Percentiles rank a stretch among this genome's conserved stretches.
These are phyloP conservation scores for Tupiocoris notatus DNA, from an alignment of 2,888 invertebrate species.

Conservation along the genomic window DNA sequence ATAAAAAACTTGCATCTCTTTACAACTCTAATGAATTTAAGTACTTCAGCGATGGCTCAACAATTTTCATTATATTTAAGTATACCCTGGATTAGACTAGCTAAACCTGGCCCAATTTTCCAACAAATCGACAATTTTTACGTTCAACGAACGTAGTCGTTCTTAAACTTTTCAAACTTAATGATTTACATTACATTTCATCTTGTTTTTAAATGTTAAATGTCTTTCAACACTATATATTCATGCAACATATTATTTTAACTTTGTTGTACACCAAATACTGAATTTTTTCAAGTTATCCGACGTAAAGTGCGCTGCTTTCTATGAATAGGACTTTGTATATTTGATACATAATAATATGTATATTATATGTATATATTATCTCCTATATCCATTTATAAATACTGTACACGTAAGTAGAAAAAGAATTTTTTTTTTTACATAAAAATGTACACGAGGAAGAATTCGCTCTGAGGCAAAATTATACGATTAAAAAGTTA, in stretches of 20 bases:
- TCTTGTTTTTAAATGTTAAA: constrained; percentile 28
- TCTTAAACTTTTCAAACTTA: constrained; percentile 47
- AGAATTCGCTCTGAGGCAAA: constrained; percentile 44
- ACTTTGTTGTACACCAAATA: constrained; percentile 44
- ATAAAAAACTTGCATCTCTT: background rate
- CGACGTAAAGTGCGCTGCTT: constrained; percentile 38
- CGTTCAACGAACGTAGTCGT: constrained; percentile 27
- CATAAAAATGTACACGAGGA: constrained; percentile 47
- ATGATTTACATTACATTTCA: constrained; percentile 19
- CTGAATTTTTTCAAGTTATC: constrained; percentile 43
- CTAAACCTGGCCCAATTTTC: constrained; percentile 26
- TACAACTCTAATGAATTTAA: background rate
- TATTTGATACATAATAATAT: constrained; percentile 17
- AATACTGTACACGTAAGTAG: constrained; percentile 47
- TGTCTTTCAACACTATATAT: constrained; percentile 26
- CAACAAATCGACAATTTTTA: background rate
- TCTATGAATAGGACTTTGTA: background rate
- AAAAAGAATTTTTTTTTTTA: constrained; percentile 46
- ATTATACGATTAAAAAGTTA: constrained; percentile 46
- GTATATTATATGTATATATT: too few species aligned
- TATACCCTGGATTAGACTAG: constrained; percentile 41
- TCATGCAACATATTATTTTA: constrained; percentile 31
- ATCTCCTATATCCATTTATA: constrained; percentile 38
- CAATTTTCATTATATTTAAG: background rate
- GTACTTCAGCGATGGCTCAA: background rate